Conservation (phyloP, 2,797 vertebrate genomes). For the Urocyon cinereoargenteus region DNA sequence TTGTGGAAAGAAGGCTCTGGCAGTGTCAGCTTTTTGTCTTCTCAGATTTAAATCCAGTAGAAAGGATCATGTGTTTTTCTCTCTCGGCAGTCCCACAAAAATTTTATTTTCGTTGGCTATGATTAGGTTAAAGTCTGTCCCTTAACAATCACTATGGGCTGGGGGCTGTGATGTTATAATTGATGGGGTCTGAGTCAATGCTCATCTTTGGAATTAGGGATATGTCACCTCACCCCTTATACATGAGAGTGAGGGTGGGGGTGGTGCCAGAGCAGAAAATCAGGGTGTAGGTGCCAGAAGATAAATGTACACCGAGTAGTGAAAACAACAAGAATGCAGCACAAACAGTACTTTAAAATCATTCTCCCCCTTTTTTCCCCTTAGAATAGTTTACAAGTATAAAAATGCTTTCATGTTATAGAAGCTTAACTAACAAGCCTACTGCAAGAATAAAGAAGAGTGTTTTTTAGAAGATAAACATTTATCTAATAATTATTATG, state of each 20-base stretch:
- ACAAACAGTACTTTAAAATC: neutral
- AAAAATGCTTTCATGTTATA: neutral
- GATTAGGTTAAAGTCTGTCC: neutral
- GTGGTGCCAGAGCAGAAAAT: neutral
- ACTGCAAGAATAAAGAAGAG: conserved; percentile 25
- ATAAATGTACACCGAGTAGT: neutral
- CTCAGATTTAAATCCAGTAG: conserved; percentile 8
- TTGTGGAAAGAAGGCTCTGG: neutral
- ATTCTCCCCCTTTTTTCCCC: neutral
- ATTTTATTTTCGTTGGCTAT: neutral
- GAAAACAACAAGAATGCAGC: neutral
- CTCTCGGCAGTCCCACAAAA: neutral
- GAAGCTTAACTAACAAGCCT: conserved; percentile 21
- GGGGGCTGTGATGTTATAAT: neutral
- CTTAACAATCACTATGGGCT: neutral
- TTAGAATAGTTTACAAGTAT: neutral
- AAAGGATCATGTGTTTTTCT: conserved; percentile 2
- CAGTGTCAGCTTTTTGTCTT: neutral
- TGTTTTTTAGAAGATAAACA: conserved; percentile 43
- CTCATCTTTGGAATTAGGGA: neutral
- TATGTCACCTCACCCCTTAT: neutral
- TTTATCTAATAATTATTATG: conserved; percentile 5
- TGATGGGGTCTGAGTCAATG: neutral
- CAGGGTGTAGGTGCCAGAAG: neutral
- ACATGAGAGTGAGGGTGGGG: neutral